These are phyloP conservation scores for Caenorhabditis macrosperma DNA, from an alignment of 2,888 invertebrate species.

Conservation along the genomic window DNA sequence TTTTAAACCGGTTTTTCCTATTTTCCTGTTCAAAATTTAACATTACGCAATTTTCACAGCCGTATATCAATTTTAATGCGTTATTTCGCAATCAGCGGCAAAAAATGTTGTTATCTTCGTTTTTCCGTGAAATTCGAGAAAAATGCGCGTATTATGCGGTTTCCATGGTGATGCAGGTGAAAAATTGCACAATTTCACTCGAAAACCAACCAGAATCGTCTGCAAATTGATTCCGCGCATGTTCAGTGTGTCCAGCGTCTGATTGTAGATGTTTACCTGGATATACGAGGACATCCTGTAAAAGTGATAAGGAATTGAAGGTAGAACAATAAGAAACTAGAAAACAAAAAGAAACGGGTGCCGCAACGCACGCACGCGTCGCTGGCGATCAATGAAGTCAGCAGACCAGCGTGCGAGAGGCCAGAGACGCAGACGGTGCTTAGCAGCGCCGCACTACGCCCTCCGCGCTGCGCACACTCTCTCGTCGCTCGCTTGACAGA, in stretches of 20 bases:
- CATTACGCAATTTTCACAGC: too few species aligned
- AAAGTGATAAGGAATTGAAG: conserved; percentile 2
- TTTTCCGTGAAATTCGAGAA: too few species aligned
- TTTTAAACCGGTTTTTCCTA: too few species aligned
- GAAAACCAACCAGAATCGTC: conserved; percentile 20
- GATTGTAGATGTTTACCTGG: conserved; percentile 49
- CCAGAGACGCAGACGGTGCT: neutral
- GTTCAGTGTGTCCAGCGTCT: conserved; percentile 18
- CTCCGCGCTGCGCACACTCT: too few species aligned
- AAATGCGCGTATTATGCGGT: too few species aligned
- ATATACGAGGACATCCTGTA: conserved; percentile 36
- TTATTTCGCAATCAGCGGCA: too few species aligned
- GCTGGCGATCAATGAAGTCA: neutral
- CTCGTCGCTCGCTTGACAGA: neutral
- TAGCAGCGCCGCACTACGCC: neutral
- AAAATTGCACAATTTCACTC: too few species aligned
- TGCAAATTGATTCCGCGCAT: conserved; percentile 24
- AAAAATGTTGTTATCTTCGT: too few species aligned
- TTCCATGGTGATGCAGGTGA: too few species aligned
- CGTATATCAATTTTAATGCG: too few species aligned
- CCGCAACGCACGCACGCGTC: too few species aligned
- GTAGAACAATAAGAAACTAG: neutral
- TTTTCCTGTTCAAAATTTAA: too few species aligned
- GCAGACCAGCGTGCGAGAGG: neutral
- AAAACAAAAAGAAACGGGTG: neutral